Conservation (phyloP, 2,888 invertebrate species). For the Agrilus cyanescens region DNA sequence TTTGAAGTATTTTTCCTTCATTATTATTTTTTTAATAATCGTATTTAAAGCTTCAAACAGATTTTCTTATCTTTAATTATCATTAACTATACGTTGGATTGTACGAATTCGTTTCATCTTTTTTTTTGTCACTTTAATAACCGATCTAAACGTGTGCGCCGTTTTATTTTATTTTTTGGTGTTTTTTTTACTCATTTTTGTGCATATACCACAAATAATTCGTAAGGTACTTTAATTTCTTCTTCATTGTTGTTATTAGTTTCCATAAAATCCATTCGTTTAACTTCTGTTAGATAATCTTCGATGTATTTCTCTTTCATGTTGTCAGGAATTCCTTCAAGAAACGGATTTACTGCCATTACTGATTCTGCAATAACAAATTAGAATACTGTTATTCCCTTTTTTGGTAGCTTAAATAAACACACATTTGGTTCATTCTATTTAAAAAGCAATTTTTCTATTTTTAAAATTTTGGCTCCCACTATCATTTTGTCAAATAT, state of each 20-base stretch:
- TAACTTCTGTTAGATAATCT: constrained; percentile 44
- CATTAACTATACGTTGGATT: not conserved
- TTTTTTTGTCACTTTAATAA: not conserved
- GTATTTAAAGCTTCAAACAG: too few species aligned
- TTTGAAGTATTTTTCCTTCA: too few species aligned
- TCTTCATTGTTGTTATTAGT: constrained; percentile 35
- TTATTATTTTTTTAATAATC: too few species aligned
- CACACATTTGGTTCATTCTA: too few species aligned
- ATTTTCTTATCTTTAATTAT: too few species aligned
- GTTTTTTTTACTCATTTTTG: constrained; percentile 5
- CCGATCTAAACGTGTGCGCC: not conserved
- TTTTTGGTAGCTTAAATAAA: too few species aligned
- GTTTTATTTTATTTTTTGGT: not conserved
- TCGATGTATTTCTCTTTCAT: constrained; percentile 49
- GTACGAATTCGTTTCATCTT: not conserved
- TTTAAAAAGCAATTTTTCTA: constrained; percentile 2
- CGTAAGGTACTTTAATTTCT: constrained; percentile 18
- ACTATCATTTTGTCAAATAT: too few species aligned
- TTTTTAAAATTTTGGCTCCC: not conserved
- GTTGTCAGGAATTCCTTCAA: constrained; percentile 45
- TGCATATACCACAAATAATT: constrained; percentile 19
- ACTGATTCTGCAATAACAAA: constrained; percentile 45
- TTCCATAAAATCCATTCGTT: constrained; percentile 36
- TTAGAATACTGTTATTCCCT: too few species aligned
- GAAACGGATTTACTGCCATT: constrained; percentile 59